Conservation (phyloP, 2,888 invertebrate genomes). For the Apamea crenata region DNA sequence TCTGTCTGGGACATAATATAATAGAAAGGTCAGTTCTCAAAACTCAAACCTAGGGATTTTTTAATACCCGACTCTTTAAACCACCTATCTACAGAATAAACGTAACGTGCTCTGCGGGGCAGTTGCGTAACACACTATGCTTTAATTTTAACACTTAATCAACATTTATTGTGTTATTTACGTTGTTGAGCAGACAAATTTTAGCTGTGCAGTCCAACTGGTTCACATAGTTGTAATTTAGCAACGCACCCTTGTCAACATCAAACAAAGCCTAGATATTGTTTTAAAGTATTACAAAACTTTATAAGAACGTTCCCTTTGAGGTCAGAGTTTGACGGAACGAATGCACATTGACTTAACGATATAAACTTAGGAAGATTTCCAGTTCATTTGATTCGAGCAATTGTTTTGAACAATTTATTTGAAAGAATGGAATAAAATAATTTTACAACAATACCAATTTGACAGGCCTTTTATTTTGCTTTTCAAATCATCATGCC, state of each 20-base stretch:
- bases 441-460: background rate
- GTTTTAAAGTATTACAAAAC: slow-evolving; percentile 9
- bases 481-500: no score
- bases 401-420: slow-evolving; percentile 22
- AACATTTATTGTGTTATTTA: no score
- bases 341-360: slow-evolving; percentile 79
- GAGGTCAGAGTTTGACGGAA: slow-evolving; percentile 73
- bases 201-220: background rate
- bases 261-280: background rate
- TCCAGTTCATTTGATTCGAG: slow-evolving; percentile 37
- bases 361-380: slow-evolving; percentile 54
- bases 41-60: background rate
- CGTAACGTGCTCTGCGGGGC: no score
- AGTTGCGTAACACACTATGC: no score
- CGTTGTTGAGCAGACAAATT: no score
- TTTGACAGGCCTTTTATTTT: no score
- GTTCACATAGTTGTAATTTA: background rate
- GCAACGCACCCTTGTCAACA: background rate
- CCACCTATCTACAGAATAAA: background rate
- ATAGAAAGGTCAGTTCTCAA: background rate
- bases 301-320: slow-evolving; percentile 61
- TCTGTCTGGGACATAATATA: background rate
- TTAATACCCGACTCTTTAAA: background rate
- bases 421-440: background rate
- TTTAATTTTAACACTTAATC: no score